Percentiles rank a stretch among this genome's conserved stretches.
These are phyloP conservation scores for Venturia canescens DNA, from an alignment of 1,140 invertebrate genomes.

Conservation along the genomic window DNA sequence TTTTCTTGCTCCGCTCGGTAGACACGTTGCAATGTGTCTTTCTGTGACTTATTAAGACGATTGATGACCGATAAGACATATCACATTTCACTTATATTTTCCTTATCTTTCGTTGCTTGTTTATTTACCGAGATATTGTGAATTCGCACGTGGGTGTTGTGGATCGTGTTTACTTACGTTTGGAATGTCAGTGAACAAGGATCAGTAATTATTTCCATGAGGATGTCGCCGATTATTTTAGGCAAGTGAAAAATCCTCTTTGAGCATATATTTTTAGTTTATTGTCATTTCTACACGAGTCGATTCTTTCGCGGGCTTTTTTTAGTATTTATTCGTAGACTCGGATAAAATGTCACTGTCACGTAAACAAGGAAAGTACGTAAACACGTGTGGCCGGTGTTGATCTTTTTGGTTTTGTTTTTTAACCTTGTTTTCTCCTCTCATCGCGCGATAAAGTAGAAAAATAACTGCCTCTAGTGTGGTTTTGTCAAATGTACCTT, in stretches of 20 bases:
- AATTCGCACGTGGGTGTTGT: slow-evolving; percentile 14
- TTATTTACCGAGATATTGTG: neutral
- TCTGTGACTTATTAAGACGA: neutral
- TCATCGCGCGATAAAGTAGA: too few relatives aligned
- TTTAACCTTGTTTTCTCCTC: too few relatives aligned
- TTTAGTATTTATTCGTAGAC: too few relatives aligned
- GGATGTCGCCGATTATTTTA: slow-evolving; percentile 45
- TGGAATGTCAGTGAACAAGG: slow-evolving; percentile 50
- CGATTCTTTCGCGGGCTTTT: neutral
- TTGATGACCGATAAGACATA: neutral
- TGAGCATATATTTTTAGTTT: neutral
- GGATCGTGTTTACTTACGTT: slow-evolving; percentile 23
- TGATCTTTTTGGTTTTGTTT: neutral
- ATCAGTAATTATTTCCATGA: slow-evolving; percentile 44
- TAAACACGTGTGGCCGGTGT: too few relatives aligned
- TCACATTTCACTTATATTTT: neutral
- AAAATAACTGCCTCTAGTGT: too few relatives aligned
- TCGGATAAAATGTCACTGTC: too few relatives aligned
- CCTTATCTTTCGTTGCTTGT: neutral
- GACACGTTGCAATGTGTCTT: slow-evolving; percentile 11
- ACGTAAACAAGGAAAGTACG: too few relatives aligned
- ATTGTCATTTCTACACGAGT: neutral
- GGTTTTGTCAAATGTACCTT: neutral
- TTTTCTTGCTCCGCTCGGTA: slow-evolving; percentile 33
- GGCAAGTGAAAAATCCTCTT: slow-evolving; percentile 44